Conservation (phyloP, 37 sponge, comb jelly and placozoan genomes). For the Beroe forskalii region DNA sequence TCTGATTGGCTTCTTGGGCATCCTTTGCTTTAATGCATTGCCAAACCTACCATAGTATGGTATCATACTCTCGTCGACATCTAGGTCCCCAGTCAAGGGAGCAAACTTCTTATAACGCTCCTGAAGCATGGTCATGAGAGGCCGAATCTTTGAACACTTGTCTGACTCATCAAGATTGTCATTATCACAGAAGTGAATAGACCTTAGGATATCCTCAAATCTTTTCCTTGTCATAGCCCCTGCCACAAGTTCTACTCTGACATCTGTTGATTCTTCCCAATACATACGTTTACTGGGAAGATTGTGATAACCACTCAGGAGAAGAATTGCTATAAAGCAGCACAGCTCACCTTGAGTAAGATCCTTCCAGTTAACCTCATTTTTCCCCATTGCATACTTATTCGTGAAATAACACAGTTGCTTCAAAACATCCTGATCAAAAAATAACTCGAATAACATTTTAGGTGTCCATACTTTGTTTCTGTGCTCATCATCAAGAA, state of each 20-base stretch:
- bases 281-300: not conserved
- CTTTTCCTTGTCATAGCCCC: not conserved
- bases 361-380: not conserved
- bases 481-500: too few relatives aligned
- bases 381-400: not conserved
- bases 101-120: not conserved
- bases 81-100: not conserved
- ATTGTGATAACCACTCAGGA: not conserved
- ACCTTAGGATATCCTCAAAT: not conserved
- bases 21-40: not conserved
- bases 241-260: not conserved
- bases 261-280: not conserved
- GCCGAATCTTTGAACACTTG: not conserved
- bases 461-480: too few relatives aligned
- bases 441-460: not conserved
- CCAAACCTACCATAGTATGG: not conserved
- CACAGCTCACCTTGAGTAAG: not conserved
- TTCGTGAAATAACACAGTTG: not conserved
- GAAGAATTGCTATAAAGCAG: not conserved
- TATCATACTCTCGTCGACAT: not conserved
- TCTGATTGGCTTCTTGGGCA: not conserved
- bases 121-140: not conserved
- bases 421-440: not conserved
- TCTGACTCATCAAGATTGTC: not conserved
- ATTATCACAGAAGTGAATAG: not conserved